These are phyloP conservation scores for Eulemur macaco DNA, from an alignment of 2,113 vertebrate genomes.

Conservation along the genomic window DNA sequence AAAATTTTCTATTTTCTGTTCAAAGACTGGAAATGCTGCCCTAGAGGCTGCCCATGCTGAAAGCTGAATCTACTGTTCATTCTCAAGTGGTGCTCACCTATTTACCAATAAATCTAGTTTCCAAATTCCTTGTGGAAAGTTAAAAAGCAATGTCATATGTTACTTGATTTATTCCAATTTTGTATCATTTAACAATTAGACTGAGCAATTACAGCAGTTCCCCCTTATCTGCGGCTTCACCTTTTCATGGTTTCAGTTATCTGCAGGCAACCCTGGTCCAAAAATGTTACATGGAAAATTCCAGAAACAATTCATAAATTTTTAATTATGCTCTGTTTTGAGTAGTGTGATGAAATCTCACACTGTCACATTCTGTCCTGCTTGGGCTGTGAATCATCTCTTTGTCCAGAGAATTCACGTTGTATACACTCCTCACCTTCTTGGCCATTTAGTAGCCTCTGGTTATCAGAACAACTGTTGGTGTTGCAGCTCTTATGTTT, in stretches of 20 bases:
- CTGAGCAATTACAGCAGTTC: not conserved
- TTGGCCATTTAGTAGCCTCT: not conserved
- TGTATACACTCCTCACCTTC: not conserved
- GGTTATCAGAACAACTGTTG: not conserved
- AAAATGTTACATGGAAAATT: not conserved
- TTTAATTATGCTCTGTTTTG: not conserved
- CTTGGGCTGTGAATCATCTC: not conserved
- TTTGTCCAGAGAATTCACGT: not conserved
- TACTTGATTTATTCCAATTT: not conserved
- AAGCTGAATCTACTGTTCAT: not conserved
- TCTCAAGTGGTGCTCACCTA: not conserved
- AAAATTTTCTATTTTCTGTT: slow-evolving; percentile 58
- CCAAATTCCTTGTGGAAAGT: not conserved
- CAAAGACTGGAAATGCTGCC: slow-evolving; percentile 51
- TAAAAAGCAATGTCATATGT: slow-evolving; percentile 20
- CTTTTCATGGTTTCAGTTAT: not conserved
- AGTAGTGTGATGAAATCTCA: not conserved
- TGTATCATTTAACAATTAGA: slow-evolving; percentile 7
- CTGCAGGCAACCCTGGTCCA: not conserved
- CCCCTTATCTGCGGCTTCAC: not conserved
- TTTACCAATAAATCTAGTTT: slow-evolving; percentile 19
- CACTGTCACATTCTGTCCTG: not conserved
- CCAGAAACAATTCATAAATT: not conserved
- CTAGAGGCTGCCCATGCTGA: not conserved
- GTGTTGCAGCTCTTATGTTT: not conserved